Percentiles rank a stretch among this genome's conserved stretches.
Evolutionary conservation across 2,113 vertebrate species (phyloP).

Genomic region (Antennarius striatus): DNA sequence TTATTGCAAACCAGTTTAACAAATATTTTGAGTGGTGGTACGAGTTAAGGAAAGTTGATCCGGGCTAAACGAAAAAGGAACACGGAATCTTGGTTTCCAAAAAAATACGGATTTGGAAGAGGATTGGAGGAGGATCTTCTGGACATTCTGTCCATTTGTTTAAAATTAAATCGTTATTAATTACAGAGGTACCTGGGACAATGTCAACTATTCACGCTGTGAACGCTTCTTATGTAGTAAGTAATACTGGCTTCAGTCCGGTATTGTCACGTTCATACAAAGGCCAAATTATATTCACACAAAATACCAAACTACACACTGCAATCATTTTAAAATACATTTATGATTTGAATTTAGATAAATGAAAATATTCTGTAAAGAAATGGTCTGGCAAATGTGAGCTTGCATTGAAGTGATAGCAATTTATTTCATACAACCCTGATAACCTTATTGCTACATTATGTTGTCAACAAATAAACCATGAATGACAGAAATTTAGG

Average conservation of each 20-base stretch:
- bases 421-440: constrained; percentile 7
- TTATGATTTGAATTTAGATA: constrained; percentile 25
- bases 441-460: not conserved
- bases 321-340: constrained; percentile 39
- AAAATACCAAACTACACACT: constrained; percentile 44
- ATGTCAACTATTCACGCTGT: constrained; percentile 58
- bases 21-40: constrained; percentile 44
- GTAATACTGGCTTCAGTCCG: constrained; percentile 67
- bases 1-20: constrained; percentile 58
- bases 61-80: constrained; percentile 47
- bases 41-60: constrained; percentile 41
- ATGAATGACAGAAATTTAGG: not conserved
- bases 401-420: constrained; percentile 12
- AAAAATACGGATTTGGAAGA: constrained; percentile 56
- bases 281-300: constrained; percentile 61
- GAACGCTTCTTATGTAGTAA: constrained; percentile 50
- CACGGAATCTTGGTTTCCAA: constrained; percentile 50
- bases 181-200: constrained; percentile 68
- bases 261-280: constrained; percentile 80
- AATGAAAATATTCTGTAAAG: constrained; percentile 16
- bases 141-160: constrained; percentile 40
- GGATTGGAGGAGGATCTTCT: constrained; percentile 30
- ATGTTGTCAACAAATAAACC: not conserved
- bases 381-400: constrained; percentile 18
- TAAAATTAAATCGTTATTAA: constrained; percentile 42